Evolutionary conservation across 2,113 vertebrate genomes (phyloP).

Genomic region (Alces alces): DNA sequence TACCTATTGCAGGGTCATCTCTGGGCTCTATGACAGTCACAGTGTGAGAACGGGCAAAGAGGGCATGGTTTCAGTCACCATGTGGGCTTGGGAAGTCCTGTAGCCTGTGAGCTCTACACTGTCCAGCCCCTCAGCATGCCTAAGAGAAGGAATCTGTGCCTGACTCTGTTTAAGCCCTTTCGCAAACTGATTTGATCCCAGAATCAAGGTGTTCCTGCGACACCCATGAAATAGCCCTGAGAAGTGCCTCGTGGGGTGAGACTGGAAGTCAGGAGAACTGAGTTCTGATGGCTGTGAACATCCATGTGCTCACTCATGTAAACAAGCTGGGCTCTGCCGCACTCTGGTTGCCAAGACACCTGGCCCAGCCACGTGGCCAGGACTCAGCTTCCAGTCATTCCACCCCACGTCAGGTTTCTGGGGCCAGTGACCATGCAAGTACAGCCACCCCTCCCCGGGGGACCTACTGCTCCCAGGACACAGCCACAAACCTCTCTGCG

Average conservation of each 20-base stretch:
- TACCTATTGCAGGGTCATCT: background rate
- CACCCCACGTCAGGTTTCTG: background rate
- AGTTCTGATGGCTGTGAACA: background rate
- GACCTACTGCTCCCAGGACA: background rate
- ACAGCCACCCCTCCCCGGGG: background rate
- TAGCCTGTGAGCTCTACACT: too few species aligned
- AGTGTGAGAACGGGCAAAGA: background rate
- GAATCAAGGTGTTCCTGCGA: background rate
- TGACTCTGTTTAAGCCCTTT: background rate
- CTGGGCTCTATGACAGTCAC: background rate
- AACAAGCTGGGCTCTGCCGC: background rate
- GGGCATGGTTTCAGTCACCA: background rate
- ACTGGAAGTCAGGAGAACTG: background rate
- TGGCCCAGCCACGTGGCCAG: background rate
- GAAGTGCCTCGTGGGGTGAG: fast-evolving
- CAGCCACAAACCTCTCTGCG: background rate
- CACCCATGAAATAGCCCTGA: background rate
- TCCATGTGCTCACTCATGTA: background rate
- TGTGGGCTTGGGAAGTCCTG: background rate
- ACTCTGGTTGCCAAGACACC: background rate
- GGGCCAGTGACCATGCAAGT: background rate
- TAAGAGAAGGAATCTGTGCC: background rate
- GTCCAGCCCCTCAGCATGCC: fast-evolving
- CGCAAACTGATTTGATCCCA: background rate
- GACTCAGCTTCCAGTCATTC: background rate